Evolutionary conservation across 2,888 invertebrate genomes (phyloP), one percentile per base, ranked within the genome.

Genomic region (Chelonus formosanus): DNA sequence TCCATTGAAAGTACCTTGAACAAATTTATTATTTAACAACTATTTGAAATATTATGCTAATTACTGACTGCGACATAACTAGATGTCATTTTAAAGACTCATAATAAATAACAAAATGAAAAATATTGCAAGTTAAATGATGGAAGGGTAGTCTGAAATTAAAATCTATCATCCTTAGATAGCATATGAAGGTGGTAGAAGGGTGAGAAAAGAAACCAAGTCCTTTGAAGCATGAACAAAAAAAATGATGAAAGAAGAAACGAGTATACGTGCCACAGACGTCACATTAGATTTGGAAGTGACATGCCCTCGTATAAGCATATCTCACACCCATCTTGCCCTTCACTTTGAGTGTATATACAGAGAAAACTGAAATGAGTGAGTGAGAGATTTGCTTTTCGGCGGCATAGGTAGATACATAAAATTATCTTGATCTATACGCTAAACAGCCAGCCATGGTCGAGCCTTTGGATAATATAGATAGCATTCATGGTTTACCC

Each of bases 271-370:
- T 81, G 83, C 82, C 81, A 78, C 77, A 78, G 80, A 83, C 81
- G 82, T 83, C 83, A 81, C 82, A 78, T 82, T 81, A 80, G 81
- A 83, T 83, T 81, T 78, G 76, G 76, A 79, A 76, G 74, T 74
- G 77, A 77, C 76, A 75, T 74, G 77, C 69, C 71, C 70, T 63
- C 67, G 69, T 59, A 77, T 77, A 78, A 78, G 73, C 75, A 73
- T 78, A 78, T 78, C 78, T 74, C 56, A 43, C 63, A 54, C 56
- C 68, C 71, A 78, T 78, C 78, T 76, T 65, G 73, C 68, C 73
- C 75, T 72, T 71, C 74, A 70, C 72, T 20, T 20, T 20, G 20
- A 20, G 20, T 20, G 20, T 36, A 66, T 35, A 35, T 32, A 36
- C 8, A 60, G 8, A 52, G 40, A 60, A 40, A 60, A 36, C 36